Percentiles rank a stretch among this genome's conserved stretches.
phyloP scores from a whole-genome alignment of 2,113 vertebrate genomes.

The Terrapene triunguis region DNA sequence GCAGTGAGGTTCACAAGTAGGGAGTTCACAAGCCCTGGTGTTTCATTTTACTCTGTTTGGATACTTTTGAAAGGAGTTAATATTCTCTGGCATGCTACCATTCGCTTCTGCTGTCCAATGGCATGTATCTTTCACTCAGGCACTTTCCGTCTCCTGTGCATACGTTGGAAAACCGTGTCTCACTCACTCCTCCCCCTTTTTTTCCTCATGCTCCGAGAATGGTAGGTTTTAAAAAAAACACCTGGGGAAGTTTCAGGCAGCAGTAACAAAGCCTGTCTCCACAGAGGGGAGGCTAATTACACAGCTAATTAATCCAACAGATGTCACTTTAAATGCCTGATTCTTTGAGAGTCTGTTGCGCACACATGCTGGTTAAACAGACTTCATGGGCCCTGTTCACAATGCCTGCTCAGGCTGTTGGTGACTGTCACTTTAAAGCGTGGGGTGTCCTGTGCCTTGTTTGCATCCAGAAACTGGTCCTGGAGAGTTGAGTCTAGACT shows the following conservation, averaged over 20 bases:
- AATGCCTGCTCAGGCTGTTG: conserved; percentile 25
- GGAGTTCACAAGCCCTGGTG: background rate
- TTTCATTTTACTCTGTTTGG: rapidly evolving
- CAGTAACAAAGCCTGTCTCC: conserved; percentile 70
- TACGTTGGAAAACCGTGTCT: background rate
- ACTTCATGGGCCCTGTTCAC: conserved; percentile 32
- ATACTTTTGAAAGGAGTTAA: rapidly evolving
- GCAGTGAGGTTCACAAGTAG: rapidly evolving
- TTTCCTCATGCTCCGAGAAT: background rate
- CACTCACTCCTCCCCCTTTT: background rate
- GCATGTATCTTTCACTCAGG: background rate
- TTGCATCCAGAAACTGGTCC: rapidly evolving
- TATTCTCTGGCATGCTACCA: background rate
- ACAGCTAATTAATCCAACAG: conserved; percentile 83
- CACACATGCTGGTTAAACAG: conserved; percentile 37
- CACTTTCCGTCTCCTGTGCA: background rate
- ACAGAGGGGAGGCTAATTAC: conserved; percentile 76
- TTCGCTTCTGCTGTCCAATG: background rate
- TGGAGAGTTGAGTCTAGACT: background rate
- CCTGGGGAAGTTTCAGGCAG: conserved; percentile 77
- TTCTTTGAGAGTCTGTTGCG: conserved; percentile 67
- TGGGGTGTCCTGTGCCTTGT: background rate
- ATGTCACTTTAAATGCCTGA: conserved; percentile 77
- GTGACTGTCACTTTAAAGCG: background rate
- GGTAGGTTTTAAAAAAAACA: conserved; percentile 57